Evolutionary conservation across 2,113 vertebrate genomes (phyloP).

Genomic region (Menura novaehollandiae): DNA sequence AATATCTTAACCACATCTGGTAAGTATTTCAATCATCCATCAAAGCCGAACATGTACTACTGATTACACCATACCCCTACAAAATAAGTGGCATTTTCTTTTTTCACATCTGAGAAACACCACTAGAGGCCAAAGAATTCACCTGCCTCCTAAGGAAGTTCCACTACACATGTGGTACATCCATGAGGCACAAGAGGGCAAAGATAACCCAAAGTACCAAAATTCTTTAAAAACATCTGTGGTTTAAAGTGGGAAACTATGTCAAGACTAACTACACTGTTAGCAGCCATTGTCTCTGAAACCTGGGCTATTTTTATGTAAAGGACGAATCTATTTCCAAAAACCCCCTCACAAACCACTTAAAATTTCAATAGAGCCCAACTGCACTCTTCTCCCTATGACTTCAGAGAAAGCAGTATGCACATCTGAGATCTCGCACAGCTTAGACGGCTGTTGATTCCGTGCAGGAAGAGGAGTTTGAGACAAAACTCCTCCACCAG

Average conservation of each 20-base stretch:
- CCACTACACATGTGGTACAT: fast-evolving
- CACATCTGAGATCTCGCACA: neutral
- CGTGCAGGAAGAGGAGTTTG: neutral
- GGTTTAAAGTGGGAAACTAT: neutral
- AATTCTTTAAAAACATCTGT: neutral
- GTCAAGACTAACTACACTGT: neutral
- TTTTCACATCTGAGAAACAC: neutral
- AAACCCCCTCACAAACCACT: neutral
- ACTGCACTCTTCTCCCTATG: neutral
- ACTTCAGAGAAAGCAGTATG: neutral
- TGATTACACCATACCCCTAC: neutral
- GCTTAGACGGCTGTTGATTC: neutral
- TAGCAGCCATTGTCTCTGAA: neutral
- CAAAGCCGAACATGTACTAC: neutral
- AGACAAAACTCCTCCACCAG: neutral
- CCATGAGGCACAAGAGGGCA: neutral
- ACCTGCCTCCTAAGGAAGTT: neutral
- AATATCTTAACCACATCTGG: neutral
- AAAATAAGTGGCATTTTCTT: neutral
- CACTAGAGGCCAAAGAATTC: neutral
- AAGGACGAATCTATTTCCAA: neutral
- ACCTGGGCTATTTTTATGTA: neutral
- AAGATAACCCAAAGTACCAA: neutral
- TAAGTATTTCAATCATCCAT: neutral
- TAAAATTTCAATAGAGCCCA: neutral